Conservation (phyloP, 2,888 invertebrate species). For the Endotricha flammealis region DNA sequence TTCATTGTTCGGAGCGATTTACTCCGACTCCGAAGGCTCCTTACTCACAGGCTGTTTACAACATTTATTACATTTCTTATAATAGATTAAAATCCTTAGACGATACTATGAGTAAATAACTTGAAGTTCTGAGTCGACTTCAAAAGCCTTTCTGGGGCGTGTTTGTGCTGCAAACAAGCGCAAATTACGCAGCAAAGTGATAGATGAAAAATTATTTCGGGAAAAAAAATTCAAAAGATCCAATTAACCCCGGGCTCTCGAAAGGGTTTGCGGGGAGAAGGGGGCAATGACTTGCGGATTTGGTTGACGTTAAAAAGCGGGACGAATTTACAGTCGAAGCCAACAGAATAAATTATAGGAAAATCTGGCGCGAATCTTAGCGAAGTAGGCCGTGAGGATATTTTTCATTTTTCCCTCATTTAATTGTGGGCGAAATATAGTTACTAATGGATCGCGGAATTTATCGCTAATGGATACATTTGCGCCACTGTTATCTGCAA, state of each 20-base stretch:
- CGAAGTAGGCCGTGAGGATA: constrained; percentile 11
- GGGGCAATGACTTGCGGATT: constrained; percentile 55
- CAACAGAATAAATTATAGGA: constrained; percentile 43
- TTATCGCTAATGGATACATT: constrained; percentile 7
- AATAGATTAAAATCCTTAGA: constrained; percentile 16
- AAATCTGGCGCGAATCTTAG: constrained; percentile 14
- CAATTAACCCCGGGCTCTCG: constrained; percentile 57
- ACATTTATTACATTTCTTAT: constrained; percentile 3
- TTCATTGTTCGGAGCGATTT: background rate
- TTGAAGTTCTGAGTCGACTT: constrained; percentile 25
- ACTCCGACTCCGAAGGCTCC: background rate
- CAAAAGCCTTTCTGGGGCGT: constrained; percentile 34
- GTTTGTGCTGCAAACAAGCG: constrained; percentile 44
- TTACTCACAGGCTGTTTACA: constrained; percentile 1
- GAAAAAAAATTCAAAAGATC: constrained; percentile 59
- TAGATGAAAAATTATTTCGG: constrained; percentile 56
- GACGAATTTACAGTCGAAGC: constrained; percentile 39
- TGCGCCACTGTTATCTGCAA: background rate
- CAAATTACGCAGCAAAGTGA: constrained; percentile 46
- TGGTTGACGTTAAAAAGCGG: constrained; percentile 48
- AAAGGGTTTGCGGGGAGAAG: constrained; percentile 51
- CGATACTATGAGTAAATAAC: constrained; percentile 18
- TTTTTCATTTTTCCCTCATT: constrained; percentile 11
- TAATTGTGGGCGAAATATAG: constrained; percentile 11
- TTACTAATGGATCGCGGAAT: constrained; percentile 9